These are phyloP conservation scores for Potamarius usumacintae DNA, from an alignment of 2,113 vertebrate species.

Conservation along the genomic window DNA sequence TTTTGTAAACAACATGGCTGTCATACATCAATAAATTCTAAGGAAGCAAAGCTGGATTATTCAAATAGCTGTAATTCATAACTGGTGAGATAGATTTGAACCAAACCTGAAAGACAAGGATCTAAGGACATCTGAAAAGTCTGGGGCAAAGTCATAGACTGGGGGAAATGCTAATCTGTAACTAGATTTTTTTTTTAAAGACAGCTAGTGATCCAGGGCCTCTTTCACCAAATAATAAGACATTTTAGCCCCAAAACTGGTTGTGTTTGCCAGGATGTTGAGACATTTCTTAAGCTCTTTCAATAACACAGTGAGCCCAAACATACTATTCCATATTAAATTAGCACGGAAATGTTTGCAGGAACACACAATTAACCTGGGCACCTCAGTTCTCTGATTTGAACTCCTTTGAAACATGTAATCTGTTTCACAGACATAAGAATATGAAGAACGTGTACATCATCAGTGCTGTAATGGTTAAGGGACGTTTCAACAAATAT, in stretches of 20 bases:
- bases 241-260: neutral
- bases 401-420: neutral
- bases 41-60: neutral
- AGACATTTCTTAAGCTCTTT: too few relatives aligned
- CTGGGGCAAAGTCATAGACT: too few relatives aligned
- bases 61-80: neutral
- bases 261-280: neutral
- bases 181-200: too few relatives aligned
- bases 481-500: neutral
- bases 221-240: neutral
- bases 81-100: neutral
- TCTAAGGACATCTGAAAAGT: too few relatives aligned
- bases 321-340: neutral
- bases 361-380: neutral
- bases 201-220: too few relatives aligned
- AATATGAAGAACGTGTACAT: neutral
- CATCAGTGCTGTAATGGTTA: neutral
- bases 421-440: neutral
- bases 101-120: too few relatives aligned
- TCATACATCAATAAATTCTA: neutral
- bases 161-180: too few relatives aligned
- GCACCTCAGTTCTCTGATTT: neutral
- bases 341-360: neutral
- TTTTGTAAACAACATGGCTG: neutral
- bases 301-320: too few relatives aligned